Conservation (phyloP, 2,113 vertebrate genomes). For the Motacilla tschutschensis region DNA sequence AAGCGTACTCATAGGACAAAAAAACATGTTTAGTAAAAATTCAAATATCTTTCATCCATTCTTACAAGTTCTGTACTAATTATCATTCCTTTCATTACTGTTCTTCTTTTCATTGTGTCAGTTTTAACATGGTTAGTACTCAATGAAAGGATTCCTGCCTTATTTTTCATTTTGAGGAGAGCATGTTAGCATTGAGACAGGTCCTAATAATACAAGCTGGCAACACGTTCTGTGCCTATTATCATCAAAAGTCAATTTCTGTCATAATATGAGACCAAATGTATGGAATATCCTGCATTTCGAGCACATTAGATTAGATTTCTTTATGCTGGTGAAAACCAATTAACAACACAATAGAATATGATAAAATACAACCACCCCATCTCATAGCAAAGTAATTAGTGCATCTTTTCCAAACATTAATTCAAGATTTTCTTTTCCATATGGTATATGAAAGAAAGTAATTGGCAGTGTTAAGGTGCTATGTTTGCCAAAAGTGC, state of each 20-base stretch:
- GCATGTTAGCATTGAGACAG: background rate
- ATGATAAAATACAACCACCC: background rate
- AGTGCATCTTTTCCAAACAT: background rate
- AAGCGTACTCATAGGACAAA: background rate
- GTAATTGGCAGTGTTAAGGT: background rate
- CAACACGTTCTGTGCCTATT: background rate
- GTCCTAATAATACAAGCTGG: background rate
- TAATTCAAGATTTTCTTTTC: conserved; percentile 31
- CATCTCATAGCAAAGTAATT: conserved; percentile 4
- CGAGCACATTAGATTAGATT: background rate
- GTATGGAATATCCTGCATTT: background rate
- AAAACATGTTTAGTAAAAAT: background rate
- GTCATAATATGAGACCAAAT: background rate
- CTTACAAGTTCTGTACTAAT: background rate
- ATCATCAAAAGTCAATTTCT: conserved; percentile 10
- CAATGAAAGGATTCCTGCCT: background rate
- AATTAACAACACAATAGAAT: conserved; percentile 22
- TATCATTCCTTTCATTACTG: background rate
- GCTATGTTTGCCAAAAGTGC: conserved; percentile 26
- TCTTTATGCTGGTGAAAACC: conserved; percentile 31
- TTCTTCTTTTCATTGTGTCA: background rate
- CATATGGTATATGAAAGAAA: conserved; percentile 26
- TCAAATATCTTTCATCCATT: background rate
- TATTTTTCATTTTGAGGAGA: background rate
- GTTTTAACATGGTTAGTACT: background rate